Percentiles rank a stretch among this genome's conserved stretches.
Conservation (phyloP, 1,140 invertebrate genomes). For the Hyposmocoma kahamanoa region DNA sequence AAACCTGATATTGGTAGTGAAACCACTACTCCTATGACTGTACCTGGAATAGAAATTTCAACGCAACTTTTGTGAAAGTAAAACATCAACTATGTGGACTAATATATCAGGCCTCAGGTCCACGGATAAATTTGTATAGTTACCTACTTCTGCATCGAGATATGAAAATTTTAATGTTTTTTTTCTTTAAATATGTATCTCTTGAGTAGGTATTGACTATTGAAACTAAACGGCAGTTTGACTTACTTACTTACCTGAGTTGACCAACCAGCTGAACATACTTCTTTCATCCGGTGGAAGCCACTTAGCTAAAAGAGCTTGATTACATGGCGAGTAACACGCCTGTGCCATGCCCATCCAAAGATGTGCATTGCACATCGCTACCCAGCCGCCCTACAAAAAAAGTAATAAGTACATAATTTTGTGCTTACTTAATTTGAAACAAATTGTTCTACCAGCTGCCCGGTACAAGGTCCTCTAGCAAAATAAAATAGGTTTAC, state of each 20-base stretch:
- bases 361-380: conserved; percentile 42
- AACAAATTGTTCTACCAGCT: not conserved
- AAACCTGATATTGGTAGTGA: conserved; percentile 32
- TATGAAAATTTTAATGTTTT: not conserved
- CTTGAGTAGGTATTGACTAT: not conserved
- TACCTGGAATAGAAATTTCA: conserved; percentile 26
- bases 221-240: not conserved
- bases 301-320: conserved; percentile 35
- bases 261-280: conserved; percentile 32
- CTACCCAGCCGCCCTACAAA: conserved; percentile 54
- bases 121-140: not conserved
- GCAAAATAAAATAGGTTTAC: not conserved
- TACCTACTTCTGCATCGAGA: not conserved
- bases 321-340: conserved; percentile 36
- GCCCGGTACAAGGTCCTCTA: not conserved
- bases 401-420: conserved; percentile 6
- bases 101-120: not conserved
- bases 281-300: conserved; percentile 40
- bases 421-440: not conserved
- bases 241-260: conserved; percentile 33
- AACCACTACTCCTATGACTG: conserved; percentile 42
- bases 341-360: conserved; percentile 52
- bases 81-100: not conserved
- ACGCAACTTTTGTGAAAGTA: not conserved
- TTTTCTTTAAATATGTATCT: not conserved